Base-by-base conservation (phyloP, 2,113 vertebrate genomes). In the Synodontis membranacea region DNA sequence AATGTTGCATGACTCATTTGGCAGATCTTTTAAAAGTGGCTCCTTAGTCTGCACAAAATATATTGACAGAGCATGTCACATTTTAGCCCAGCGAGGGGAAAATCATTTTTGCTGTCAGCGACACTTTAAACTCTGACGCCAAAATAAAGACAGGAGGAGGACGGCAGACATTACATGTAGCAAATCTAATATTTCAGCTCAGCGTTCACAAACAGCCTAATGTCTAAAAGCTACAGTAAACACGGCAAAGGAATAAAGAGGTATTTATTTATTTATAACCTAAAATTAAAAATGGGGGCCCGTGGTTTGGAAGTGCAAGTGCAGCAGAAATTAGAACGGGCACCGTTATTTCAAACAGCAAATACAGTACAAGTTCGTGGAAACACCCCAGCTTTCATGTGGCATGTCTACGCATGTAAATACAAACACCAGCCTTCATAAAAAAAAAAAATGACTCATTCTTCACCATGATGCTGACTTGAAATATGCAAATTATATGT, bases 121-220 rank as follows among this genome's bases (percentile, higher is more conserved):
- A 82, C 58, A 64, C 58, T 82, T 82, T 82, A 82, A 64, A 82
- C 58, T 82, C 58, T 10, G 42, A 82, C 12, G 80, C 80, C 80
- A 82, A 82, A 82, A 64, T 82, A 82, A 82, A 82, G 80, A 82
- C 80, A 46, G 80, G 28, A 19, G 68, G 19, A 50, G 50, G 42
- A 82, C 56, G 64, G 56, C 58, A 82, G 80, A 82, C 80, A 82
- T 82, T 82, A 82, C 80, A 82, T 82, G 80, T 46, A 64, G 80
- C 60, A 82, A 48, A 82, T 82, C 80, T 82, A 82, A 82, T 82
- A 64, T 46, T 46, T 82, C 25, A 82, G 25, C 39, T 82, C 79
- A 28, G 79, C 11, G 54, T 42, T 81, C 60, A 82, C 80, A 82
- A 82, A 64, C 37, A 64, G 58, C 80, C 80, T 82, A 82, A 82